Evolutionary conservation across 1,140 invertebrate genomes (phyloP).

Genomic region (Babylonia areolata): DNA sequence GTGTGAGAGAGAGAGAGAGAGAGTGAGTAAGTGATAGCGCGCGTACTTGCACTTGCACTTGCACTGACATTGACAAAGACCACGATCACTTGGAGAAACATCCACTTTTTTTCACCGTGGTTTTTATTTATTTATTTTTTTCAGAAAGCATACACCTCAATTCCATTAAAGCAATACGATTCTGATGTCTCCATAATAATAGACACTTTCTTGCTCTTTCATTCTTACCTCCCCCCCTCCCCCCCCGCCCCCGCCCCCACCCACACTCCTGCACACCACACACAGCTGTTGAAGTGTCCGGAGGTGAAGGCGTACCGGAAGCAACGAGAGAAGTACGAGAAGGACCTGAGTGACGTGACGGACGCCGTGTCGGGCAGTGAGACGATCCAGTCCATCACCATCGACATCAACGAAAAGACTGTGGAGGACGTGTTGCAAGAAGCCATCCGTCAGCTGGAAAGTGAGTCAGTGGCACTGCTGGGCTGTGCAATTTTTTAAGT

Average conservation of each 20-base stretch:
- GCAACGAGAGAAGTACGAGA: constrained; percentile 61
- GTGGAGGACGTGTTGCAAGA: constrained; percentile 63
- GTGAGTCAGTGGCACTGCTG: constrained; percentile 53
- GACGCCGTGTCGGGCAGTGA: constrained; percentile 62
- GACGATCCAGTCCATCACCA: constrained; percentile 58
- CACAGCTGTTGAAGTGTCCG: constrained; percentile 62
- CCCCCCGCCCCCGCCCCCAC: neutral
- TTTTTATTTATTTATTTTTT: too few relatives aligned
- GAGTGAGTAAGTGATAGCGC: too few relatives aligned
- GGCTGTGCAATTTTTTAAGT: too few relatives aligned
- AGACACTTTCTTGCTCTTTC: neutral
- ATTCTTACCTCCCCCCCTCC: neutral
- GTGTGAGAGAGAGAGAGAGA: too few relatives aligned
- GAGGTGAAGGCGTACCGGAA: constrained; percentile 67
- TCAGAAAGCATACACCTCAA: too few relatives aligned
- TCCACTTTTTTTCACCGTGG: too few relatives aligned
- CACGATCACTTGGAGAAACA: too few relatives aligned
- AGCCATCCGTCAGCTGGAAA: constrained; percentile 62
- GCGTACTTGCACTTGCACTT: too few relatives aligned
- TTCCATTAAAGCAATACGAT: too few relatives aligned
- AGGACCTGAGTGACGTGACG: constrained; percentile 58
- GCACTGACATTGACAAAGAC: too few relatives aligned
- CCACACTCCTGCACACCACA: neutral
- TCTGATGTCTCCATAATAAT: too few relatives aligned
- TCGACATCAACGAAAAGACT: constrained; percentile 57